phyloP scores from a whole-genome alignment of 2,888 invertebrate species.

The Melinopterus prodromus region DNA sequence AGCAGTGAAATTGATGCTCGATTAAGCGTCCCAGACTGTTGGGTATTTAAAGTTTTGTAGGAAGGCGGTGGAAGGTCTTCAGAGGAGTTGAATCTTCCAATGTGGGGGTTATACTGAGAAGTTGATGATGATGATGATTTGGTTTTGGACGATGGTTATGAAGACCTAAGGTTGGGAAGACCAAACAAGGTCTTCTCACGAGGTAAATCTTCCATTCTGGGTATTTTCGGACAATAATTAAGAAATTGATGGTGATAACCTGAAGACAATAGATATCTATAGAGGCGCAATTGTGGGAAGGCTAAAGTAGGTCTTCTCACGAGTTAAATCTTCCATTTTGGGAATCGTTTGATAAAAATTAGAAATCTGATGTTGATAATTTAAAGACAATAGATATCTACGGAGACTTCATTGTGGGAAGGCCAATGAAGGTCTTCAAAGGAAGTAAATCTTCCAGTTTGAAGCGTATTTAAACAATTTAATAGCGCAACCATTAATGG shows the following conservation, averaged over 20 bases:
- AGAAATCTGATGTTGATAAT: background rate
- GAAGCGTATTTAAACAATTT: background rate
- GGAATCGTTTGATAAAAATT: background rate
- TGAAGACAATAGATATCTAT: background rate
- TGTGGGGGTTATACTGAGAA: background rate
- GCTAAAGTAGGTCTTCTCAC: background rate
- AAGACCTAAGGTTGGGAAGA: background rate
- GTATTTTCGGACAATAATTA: background rate
- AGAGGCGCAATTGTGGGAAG: background rate
- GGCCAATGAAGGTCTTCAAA: background rate
- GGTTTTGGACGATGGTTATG: background rate
- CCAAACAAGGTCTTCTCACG: background rate
- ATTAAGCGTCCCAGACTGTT: background rate
- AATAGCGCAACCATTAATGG: background rate
- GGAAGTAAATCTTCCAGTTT: background rate
- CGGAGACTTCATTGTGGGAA: background rate
- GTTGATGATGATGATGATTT: background rate
- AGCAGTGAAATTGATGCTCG: background rate
- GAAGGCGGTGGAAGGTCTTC: background rate
- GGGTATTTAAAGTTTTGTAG: background rate
- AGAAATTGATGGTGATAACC: background rate
- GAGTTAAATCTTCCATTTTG: background rate
- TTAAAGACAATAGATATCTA: background rate
- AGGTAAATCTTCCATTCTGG: background rate
- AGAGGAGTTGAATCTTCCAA: background rate